Base-by-base conservation (phyloP, 2,888 invertebrate genomes). In the Eulithis prunata region DNA sequence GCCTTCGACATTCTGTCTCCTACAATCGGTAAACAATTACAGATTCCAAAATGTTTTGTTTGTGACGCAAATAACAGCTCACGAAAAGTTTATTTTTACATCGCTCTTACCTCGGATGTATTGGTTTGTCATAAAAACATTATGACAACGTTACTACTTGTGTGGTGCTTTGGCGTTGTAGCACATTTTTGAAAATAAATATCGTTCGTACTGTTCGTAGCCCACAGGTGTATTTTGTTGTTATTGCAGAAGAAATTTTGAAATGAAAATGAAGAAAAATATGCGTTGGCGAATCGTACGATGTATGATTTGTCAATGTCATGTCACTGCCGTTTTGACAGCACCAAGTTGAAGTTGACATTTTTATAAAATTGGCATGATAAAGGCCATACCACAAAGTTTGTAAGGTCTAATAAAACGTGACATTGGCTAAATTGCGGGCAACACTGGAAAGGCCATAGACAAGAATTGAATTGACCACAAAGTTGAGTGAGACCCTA, bases 1-100 rank as follows among this genome's bases (percentile, higher is more conserved):
- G 90, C 86, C 80, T 93, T 93, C 79, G 93, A 92, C 93, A 93
- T 93, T 72, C 80, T 78, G 81, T 84, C 55, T 55, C 12, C 62
- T 66, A 57, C 57, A 59, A 60, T 49, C 55, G 8, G 56, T 67
- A 67, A 67, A 67, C 64, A 67, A 49, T 56, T 85, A 82, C 65
- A 78, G 13, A 46, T 21, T 47, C 6, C 10, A 47, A 4, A 71
- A 67, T 86, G 84, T 88, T 89, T 88, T 91, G 90, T 87, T 89
- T 89, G 84, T 90, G 91, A 91, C 90, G 90, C 89, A 90, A 79
- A 84, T 78, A 73, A 71, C 71, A 78, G 73, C 69, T 71, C 72
- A 56, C 72, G 52, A 74, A 74, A 73, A 84, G 84, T 88, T 88
- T 90, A 90, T 89, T 91, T 90, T 85, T 78, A 82, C 76, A 69